Evolutionary conservation across 1,140 invertebrate species (phyloP), one percentile per base, ranked within the genome.

Genomic region (Alviniconcha marisindica): DNA sequence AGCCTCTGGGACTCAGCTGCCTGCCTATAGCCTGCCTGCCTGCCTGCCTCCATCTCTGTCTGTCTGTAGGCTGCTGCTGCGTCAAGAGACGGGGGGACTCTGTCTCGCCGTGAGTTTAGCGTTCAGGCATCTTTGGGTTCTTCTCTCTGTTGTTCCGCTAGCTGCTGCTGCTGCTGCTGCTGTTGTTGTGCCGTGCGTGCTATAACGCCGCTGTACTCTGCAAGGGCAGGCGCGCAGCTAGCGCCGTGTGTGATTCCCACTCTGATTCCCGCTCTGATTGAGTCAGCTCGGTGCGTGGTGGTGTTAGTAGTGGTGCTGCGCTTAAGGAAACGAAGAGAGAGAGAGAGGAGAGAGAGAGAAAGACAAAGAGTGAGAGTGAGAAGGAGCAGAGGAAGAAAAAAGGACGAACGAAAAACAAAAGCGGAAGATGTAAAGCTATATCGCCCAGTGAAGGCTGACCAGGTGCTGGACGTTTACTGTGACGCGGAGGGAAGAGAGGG

Each of bases 61-160:
- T 10, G 63, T 10, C 63, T 66, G 31, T 2, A 28, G 5, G 48
- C 63, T 66, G 5, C 63, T 1, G 28, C 18, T 5, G 2, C 7
- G 3, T 31, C 28, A 12, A 33, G 63, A 10, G 63, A 33, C 28
- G 36, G 28, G 36, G n/a, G 14, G 28, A 33, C 3, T n/a, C n/a
- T n/a, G n/a, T n/a, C n/a, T n/a, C n/a, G n/a, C n/a, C n/a, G n/a
- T n/a, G n/a, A n/a, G n/a, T n/a, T n/a, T n/a, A n/a, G 28, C 31
- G 63, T 66, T 66, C 28, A 66, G 63, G 63, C 63, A 66, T 66
- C 63, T 66, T 33, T 33, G n/a, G n/a, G n/a, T n/a, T n/a, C n/a
- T n/a, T n/a, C n/a, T n/a, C n/a, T n/a, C n/a, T n/a, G n/a, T 33
- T 28, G 5, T 31, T 10, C 24, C 63, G 2, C 7, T 28, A 4